Percentiles rank a stretch among this genome's conserved stretches.
These are phyloP conservation scores for Oreotrochilus melanogaster DNA, from an alignment of 2,113 vertebrate genomes.

Conservation along the genomic window DNA sequence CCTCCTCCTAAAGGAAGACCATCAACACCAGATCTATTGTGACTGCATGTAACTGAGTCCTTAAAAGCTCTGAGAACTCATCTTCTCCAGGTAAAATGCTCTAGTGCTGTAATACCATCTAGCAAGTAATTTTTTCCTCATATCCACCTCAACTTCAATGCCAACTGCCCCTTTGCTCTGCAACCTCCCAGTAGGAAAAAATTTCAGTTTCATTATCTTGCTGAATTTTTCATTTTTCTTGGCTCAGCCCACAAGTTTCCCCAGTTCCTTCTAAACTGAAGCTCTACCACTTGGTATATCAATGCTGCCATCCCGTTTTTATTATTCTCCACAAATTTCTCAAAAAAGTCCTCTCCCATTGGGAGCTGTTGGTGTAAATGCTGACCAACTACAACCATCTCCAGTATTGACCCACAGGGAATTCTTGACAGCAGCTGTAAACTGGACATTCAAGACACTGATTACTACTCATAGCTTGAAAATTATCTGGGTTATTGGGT, in stretches of 20 bases:
- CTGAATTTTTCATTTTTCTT: not conserved
- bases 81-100: not conserved
- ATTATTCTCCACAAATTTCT: not conserved
- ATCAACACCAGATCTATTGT: fast-evolving
- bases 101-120: not conserved
- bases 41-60: not conserved
- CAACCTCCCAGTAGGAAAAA: not conserved
- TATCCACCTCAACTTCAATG: not conserved
- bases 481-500: not conserved
- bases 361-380: not conserved
- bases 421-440: not conserved
- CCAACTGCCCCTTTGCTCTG: not conserved
- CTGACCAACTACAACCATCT: not conserved
- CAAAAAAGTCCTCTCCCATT: not conserved
- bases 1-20: not conserved
- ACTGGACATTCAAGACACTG: not conserved
- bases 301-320: fast-evolving
- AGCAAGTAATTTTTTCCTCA: not conserved
- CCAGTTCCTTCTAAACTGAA: not conserved
- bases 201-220: not conserved
- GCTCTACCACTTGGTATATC: not conserved
- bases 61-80: not conserved
- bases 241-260: not conserved
- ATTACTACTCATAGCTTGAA: not conserved
- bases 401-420: not conserved